Conservation (phyloP, 1,140 invertebrate genomes). For the Helicoverpa zea region DNA sequence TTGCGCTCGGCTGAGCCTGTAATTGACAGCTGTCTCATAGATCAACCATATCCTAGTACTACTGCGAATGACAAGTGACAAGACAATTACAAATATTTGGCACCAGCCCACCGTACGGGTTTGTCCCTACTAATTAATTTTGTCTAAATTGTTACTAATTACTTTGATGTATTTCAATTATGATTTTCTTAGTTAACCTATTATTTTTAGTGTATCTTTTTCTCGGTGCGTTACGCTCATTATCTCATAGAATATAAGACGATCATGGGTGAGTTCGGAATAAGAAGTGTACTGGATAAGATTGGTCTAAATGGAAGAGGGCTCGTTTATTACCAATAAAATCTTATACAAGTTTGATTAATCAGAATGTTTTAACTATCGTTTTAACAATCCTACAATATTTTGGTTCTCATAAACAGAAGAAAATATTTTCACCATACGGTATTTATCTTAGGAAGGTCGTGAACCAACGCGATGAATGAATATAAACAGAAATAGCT, state of each 20-base stretch:
- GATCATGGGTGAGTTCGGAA: no score
- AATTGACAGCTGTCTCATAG: constrained; percentile 30
- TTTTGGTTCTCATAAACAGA: background rate
- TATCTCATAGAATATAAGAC: no score
- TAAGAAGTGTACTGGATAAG: no score
- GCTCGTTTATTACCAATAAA: no score
- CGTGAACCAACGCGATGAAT: background rate
- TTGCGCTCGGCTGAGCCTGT: background rate
- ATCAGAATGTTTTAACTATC: no score
- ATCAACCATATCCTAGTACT: constrained; percentile 5
- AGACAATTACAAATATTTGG: constrained; percentile 39
- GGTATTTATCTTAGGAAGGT: background rate
- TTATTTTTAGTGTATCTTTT: no score
- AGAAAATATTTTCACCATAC: constrained; percentile 1
- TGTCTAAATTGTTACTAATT: background rate
- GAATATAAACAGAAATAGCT: background rate
- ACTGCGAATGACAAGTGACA: constrained; percentile 29
- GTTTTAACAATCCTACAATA: background rate
- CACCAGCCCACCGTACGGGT: background rate
- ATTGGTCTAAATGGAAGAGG: no score
- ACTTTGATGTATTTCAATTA: background rate
- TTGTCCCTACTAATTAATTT: background rate
- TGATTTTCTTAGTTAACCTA: no score
- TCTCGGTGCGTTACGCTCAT: no score
- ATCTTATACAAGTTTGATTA: no score